These are phyloP conservation scores for Heloderma charlesbogerti DNA, from an alignment of 2,113 vertebrate species.

Conservation along the genomic window DNA sequence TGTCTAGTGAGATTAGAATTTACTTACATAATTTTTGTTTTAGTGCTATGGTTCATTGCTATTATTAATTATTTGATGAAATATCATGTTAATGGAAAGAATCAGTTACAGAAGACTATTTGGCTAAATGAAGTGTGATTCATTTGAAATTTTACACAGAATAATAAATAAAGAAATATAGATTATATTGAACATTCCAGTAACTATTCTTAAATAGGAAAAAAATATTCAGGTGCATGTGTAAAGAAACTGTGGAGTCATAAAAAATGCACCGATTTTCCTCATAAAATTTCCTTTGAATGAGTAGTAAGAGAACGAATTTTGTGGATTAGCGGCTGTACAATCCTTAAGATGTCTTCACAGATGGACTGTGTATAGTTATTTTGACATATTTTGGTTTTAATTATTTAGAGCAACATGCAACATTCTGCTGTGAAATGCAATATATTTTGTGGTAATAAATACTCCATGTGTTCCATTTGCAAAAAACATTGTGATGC, in stretches of 20 bases:
- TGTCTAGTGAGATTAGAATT: background rate
- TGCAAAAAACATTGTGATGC: background rate
- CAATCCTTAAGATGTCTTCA: background rate
- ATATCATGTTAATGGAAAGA: background rate
- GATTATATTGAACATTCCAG: background rate
- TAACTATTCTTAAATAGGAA: background rate
- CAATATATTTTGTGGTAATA: background rate
- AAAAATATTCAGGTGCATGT: background rate
- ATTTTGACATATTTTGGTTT: background rate
- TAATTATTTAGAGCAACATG: conserved; percentile 10
- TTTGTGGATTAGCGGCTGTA: background rate
- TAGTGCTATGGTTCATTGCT: background rate
- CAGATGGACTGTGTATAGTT: background rate
- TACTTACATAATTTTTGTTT: background rate
- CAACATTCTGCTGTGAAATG: background rate
- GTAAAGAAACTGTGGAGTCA: background rate
- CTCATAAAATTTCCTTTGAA: background rate
- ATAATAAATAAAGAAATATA: background rate
- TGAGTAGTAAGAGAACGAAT: background rate
- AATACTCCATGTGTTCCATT: background rate
- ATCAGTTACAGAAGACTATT: background rate
- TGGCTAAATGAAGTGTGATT: background rate
- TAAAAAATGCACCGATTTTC: background rate
- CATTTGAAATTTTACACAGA: background rate
- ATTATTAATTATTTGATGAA: background rate